Conservation (phyloP, 2,113 vertebrate genomes). For the Lethenteron reissneri region DNA sequence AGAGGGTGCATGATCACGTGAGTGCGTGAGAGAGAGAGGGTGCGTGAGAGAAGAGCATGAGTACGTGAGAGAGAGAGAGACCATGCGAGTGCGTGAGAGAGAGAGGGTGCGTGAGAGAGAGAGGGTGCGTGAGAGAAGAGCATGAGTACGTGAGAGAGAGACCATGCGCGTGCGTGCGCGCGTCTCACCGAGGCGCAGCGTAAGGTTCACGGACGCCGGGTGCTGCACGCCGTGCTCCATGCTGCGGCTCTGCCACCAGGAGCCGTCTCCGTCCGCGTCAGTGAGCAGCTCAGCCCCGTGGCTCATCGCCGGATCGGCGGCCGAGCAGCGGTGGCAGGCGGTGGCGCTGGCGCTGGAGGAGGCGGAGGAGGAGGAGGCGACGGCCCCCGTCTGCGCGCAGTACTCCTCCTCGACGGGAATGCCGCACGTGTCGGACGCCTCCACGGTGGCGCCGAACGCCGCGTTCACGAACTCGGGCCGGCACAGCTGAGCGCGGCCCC, state of each 20-base stretch:
- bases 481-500: slow-evolving; percentile 47
- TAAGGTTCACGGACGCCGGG: slow-evolving; percentile 73
- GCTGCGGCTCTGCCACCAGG: slow-evolving; percentile 98
- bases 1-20: no score
- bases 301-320: slow-evolving; percentile 41
- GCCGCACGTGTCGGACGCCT: slow-evolving; percentile 82
- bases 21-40: no score
- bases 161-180: not conserved
- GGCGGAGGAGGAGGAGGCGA: slow-evolving; percentile 72
- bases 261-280: slow-evolving; percentile 90
- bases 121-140: no score
- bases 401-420: slow-evolving; percentile 70
- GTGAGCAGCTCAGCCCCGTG: slow-evolving; percentile 70
- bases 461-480: slow-evolving; percentile 97
- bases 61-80: no score
- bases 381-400: slow-evolving; percentile 93
- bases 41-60: no score
- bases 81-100: no score
- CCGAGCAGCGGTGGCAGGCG: slow-evolving; percentile 71
- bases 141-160: no score
- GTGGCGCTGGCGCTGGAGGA: no score
- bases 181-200: slow-evolving; percentile 65
- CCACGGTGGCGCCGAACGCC: slow-evolving; percentile 76
- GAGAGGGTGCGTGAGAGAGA: no score
- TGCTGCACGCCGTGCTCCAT: slow-evolving; percentile 93